Conservation (phyloP, 2,888 invertebrate genomes). For the Pollenia angustigena region DNA sequence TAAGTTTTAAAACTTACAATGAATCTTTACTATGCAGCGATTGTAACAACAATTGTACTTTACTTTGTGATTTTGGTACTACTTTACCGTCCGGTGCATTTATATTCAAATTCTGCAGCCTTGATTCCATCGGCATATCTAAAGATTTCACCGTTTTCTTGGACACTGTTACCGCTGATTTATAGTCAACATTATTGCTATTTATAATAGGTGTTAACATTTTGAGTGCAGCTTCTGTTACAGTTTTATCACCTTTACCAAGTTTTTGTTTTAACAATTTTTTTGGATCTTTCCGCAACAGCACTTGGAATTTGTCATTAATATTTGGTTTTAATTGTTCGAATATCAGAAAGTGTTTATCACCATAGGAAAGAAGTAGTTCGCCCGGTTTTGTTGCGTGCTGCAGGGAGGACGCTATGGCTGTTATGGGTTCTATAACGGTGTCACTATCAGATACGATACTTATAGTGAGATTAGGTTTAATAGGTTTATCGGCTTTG, state of each 20-base stretch:
- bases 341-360: slow-evolving; percentile 85
- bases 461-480: slow-evolving; percentile 87
- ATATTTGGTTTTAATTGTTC: slow-evolving; percentile 86
- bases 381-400: slow-evolving; percentile 81
- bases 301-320: slow-evolving; percentile 85
- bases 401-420: slow-evolving; percentile 84
- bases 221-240: slow-evolving; percentile 77
- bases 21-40: slow-evolving; percentile 94
- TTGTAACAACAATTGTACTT: slow-evolving; percentile 92
- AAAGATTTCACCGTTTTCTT: slow-evolving; percentile 79
- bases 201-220: slow-evolving; percentile 79
- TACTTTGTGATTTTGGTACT: slow-evolving; percentile 87
- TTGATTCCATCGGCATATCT: slow-evolving; percentile 90
- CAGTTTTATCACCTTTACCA: slow-evolving; percentile 73
- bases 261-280: slow-evolving; percentile 75
- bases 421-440: slow-evolving; percentile 85
- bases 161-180: slow-evolving; percentile 77
- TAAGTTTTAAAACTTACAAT: slow-evolving; percentile 82
- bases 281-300: slow-evolving; percentile 82
- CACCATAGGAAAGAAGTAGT: slow-evolving; percentile 87
- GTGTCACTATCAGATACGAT: slow-evolving; percentile 86
- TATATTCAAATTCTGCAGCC: slow-evolving; percentile 91
- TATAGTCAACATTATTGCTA: slow-evolving; percentile 80
- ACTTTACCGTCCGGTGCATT: slow-evolving; percentile 83
- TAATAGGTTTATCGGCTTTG: slow-evolving; percentile 86